Conservation (phyloP, 37 sponge, comb jelly and placozoan genomes). For the Haliclona indistincta region DNA sequence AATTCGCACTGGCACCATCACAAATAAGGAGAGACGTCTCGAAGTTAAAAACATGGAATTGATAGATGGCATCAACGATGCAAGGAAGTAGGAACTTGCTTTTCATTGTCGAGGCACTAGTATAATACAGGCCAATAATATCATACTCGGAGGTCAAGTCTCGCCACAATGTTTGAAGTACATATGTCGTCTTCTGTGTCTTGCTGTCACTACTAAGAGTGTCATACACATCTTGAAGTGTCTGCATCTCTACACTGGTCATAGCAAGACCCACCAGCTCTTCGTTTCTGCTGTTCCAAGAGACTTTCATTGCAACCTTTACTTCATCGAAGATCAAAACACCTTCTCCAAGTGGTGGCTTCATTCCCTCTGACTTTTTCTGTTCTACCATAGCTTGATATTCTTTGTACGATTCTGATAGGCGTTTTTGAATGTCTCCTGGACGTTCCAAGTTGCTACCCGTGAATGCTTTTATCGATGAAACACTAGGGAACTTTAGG, state of each 20-base stretch:
- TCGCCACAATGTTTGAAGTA: conserved; percentile 19
- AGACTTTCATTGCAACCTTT: not conserved
- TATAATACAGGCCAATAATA: conserved; percentile 9
- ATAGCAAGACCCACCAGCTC: not conserved
- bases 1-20: conserved; percentile 12
- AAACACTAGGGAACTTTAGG: not conserved
- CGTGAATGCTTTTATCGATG: conserved; percentile 1
- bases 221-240: not conserved
- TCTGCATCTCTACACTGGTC: not conserved
- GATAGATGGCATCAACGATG: not conserved
- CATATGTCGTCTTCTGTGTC: not conserved
- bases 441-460: not conserved
- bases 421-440: not conserved
- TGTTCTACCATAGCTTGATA: not conserved
- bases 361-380: not conserved
- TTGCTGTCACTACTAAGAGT: not conserved
- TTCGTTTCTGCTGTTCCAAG: not conserved
- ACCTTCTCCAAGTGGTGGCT: not conserved
- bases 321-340: conserved; percentile 13
- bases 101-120: not conserved
- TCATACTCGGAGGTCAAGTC: not conserved
- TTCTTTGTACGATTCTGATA: not conserved
- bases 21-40: not conserved
- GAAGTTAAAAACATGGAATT: not conserved
- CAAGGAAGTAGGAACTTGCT: not conserved